Conservation (phyloP, 2,888 invertebrate species). For the Argyresthia albistria region DNA sequence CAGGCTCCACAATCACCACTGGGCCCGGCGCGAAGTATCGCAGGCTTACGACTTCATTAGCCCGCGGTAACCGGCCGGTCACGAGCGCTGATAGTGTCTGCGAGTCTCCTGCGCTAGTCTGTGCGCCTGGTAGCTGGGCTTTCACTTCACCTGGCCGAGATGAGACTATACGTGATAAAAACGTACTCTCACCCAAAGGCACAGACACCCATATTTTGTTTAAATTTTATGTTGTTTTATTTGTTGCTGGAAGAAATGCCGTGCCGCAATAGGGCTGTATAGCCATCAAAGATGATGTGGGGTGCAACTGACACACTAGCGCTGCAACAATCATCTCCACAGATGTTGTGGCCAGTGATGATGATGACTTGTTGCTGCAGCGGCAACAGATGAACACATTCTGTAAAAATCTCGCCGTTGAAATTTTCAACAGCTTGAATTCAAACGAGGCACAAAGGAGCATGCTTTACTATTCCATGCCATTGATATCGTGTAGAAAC, state of each 20-base stretch:
- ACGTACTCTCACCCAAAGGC: no score
- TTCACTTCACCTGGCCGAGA: not conserved
- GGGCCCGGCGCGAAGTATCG: not conserved
- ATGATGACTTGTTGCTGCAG: no score
- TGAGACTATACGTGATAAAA: no score
- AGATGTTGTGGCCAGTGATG: no score
- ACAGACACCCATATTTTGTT: no score
- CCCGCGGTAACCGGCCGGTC: slow-evolving; percentile 1
- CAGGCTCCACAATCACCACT: not conserved
- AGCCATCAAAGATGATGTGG: no score
- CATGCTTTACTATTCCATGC: not conserved
- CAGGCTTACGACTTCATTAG: slow-evolving; percentile 2
- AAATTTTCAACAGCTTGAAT: not conserved
- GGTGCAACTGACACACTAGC: no score
- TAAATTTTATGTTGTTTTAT: no score
- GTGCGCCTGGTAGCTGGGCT: not conserved
- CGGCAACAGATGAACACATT: no score
- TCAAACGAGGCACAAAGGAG: not conserved
- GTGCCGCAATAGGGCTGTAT: no score
- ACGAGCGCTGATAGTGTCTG: slow-evolving; percentile 2
- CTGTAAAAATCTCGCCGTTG: not conserved
- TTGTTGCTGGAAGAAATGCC: no score
- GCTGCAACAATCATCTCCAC: no score
- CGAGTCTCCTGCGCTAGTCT: slow-evolving; percentile 7
- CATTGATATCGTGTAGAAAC: not conserved